These are phyloP conservation scores for Eumacrocentrus americanus DNA, from an alignment of 2,888 invertebrate species.

Conservation along the genomic window DNA sequence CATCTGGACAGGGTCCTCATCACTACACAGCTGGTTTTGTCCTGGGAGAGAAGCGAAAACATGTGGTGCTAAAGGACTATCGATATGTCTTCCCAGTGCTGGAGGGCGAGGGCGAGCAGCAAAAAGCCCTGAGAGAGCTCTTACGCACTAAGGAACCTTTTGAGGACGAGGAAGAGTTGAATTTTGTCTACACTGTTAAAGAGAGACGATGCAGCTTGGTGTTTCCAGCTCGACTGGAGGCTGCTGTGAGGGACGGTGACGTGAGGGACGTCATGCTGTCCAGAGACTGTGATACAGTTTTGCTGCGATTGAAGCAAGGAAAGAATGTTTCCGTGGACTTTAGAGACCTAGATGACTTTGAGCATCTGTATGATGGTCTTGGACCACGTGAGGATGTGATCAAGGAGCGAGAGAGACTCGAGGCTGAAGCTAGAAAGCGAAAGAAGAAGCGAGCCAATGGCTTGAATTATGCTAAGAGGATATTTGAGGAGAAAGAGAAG, in stretches of 20 bases:
- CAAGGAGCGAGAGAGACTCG: conserved; percentile 67
- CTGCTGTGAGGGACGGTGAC: conserved; percentile 78
- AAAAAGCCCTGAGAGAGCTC: conserved; percentile 69
- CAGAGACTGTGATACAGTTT: conserved; percentile 75
- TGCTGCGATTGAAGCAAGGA: conserved; percentile 75
- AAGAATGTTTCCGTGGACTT: conserved; percentile 78
- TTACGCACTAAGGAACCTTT: conserved; percentile 65
- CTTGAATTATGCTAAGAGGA: conserved; percentile 70
- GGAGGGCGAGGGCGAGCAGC: conserved; percentile 72
- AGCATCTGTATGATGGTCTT: conserved; percentile 73
- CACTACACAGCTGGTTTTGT: conserved; percentile 67
- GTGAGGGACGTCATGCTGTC: conserved; percentile 79
- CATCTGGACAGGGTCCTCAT: conserved; percentile 69
- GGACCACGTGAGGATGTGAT: conserved; percentile 72
- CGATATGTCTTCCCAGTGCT: conserved; percentile 77
- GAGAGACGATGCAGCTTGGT: conserved; percentile 78
- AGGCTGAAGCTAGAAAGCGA: conserved; percentile 65
- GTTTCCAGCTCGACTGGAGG: conserved; percentile 75
- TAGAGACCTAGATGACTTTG: conserved; percentile 66
- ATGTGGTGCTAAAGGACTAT: conserved; percentile 72
- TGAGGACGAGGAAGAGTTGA: conserved; percentile 65
- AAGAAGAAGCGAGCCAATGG: conserved; percentile 71
- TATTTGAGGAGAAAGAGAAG: conserved; percentile 79
- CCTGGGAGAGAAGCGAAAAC: conserved; percentile 72
- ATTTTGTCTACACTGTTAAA: conserved; percentile 77